A percentile compares a stretch with the other conserved stretches of the same genome.
Evolutionary conservation across 1,140 invertebrate genomes (phyloP).

Genomic region (Plutomurus gul): DNA sequence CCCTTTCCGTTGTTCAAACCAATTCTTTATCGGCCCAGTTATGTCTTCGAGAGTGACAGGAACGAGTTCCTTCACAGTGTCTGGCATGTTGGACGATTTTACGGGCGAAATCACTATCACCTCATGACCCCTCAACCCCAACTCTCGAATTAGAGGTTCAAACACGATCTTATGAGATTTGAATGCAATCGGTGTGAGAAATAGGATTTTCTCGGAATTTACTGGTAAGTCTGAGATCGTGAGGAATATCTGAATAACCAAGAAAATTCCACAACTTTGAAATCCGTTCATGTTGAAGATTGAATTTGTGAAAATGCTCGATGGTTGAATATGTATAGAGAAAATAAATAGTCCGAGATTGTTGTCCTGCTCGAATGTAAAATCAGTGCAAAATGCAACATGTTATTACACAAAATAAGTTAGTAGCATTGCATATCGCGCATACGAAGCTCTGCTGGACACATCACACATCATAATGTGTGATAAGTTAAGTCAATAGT

Average conservation of each 20-base stretch:
- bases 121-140: constrained; percentile 35
- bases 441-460: too few species aligned
- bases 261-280: not conserved
- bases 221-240: not conserved
- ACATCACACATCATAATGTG: too few species aligned
- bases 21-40: not conserved
- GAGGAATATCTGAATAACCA: not conserved
- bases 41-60: not conserved
- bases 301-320: too few species aligned
- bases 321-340: too few species aligned
- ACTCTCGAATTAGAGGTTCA: constrained; percentile 54
- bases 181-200: constrained; percentile 60
- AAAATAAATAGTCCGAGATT: too few species aligned
- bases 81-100: not conserved
- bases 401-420: too few species aligned
- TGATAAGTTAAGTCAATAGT: too few species aligned
- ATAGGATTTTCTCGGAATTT: constrained; percentile 41
- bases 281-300: not conserved
- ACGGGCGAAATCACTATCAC: not conserved
- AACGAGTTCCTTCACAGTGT: not conserved
- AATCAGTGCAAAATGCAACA: too few species aligned
- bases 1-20: not conserved
- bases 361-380: too few species aligned
- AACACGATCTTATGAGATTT: constrained; percentile 66
- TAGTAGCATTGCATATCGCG: too few species aligned